phyloP scores from a whole-genome alignment of 2,113 vertebrate genomes.

The Boulengeromyrus knoepffleri region DNA sequence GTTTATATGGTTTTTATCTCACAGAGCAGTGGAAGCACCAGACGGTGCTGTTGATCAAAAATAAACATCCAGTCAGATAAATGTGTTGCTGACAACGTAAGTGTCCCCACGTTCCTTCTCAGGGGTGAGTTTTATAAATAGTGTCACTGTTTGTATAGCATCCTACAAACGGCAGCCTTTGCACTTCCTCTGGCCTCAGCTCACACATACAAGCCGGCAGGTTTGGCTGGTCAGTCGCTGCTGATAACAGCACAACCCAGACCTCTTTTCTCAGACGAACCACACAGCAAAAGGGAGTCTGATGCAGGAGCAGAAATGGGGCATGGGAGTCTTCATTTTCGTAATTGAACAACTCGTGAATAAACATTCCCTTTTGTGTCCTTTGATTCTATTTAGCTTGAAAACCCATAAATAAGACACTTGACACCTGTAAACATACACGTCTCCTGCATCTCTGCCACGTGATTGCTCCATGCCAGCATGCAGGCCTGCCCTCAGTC shows the following conservation, averaged over 20 bases:
- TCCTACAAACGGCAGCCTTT: conserved; percentile 2
- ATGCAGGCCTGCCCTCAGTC: not conserved
- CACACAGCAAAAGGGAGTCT: not conserved
- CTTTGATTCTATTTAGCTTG: not conserved
- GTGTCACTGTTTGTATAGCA: not conserved
- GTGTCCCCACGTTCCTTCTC: not conserved
- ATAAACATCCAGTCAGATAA: not conserved
- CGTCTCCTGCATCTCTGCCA: not conserved
- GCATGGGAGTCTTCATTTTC: not conserved
- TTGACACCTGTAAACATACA: not conserved
- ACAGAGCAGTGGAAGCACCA: not conserved
- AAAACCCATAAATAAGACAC: not conserved
- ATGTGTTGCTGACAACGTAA: not conserved
- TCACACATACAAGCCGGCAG: not conserved
- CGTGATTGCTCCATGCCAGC: not conserved
- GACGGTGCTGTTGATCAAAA: not conserved
- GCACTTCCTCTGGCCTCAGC: not conserved
- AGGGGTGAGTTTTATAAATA: not conserved
- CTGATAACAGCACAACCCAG: not conserved
- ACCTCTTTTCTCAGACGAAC: not conserved
- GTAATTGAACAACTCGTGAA: not conserved
- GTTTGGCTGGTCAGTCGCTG: not conserved
- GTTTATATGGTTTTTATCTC: not conserved
- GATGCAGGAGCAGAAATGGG: not conserved
- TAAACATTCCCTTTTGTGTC: not conserved